Conservation (phyloP, 35 echinoderm and acorn worm genomes). For the Anneissia japonica region DNA sequence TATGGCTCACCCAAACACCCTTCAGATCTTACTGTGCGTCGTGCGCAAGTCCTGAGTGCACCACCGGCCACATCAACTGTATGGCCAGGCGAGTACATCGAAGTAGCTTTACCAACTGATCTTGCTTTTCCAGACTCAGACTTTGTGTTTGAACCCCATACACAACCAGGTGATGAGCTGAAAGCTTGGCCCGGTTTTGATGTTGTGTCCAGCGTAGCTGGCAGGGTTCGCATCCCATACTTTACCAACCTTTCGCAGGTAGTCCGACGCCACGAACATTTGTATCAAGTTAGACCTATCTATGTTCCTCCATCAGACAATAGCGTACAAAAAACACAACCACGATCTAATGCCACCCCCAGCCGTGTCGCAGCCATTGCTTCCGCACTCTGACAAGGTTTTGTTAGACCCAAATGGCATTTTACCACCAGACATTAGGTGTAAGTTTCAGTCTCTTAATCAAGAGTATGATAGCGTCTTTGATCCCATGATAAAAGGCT, state of each 20-base stretch:
- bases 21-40: background rate
- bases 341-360: no score
- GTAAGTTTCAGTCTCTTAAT: constrained; percentile 7
- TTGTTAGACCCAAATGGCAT: no score
- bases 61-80: background rate
- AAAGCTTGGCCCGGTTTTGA: constrained; percentile 20
- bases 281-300: constrained; percentile 35
- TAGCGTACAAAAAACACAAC: no score
- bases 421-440: background rate
- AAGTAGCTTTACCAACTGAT: background rate
- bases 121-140: background rate
- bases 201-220: constrained; percentile 9
- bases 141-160: constrained; percentile 18
- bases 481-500: constrained; percentile 6
- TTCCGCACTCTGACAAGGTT: no score
- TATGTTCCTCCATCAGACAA: no score
- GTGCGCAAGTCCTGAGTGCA: background rate
- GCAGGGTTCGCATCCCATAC: constrained; percentile 47
- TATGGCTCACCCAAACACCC: background rate
- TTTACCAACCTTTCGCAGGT: constrained; percentile 11
- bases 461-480: constrained; percentile 33
- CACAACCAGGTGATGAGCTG: no score
- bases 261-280: constrained; percentile 24
- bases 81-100: constrained; percentile 25
- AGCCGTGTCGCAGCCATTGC: no score